Conservation (phyloP, 2,113 vertebrate species). For the Scytalopus superciliaris region DNA sequence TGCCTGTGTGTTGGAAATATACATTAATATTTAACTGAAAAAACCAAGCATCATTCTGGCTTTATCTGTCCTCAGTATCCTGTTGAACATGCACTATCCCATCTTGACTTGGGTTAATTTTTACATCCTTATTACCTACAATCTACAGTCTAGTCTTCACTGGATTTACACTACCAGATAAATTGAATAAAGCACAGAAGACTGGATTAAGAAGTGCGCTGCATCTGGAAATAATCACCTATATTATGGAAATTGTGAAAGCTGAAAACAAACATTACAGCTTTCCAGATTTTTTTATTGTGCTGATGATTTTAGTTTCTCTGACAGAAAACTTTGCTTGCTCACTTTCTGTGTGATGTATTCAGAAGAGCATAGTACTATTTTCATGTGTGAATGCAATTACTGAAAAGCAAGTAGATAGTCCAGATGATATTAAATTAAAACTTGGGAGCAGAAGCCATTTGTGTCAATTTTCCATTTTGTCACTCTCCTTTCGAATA, state of each 20-base stretch:
- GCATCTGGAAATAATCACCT: background rate
- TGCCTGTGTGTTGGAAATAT: background rate
- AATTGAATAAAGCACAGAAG: background rate
- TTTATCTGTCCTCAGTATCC: background rate
- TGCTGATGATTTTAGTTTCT: background rate
- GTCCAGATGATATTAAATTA: background rate
- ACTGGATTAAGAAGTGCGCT: background rate
- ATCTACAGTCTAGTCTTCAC: background rate
- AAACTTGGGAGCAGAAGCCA: background rate
- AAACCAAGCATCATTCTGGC: background rate
- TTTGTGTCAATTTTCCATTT: constrained; percentile 41
- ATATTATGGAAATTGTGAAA: constrained; percentile 8
- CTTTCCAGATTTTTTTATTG: background rate
- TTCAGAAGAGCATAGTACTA: background rate
- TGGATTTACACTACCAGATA: background rate
- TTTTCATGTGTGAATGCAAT: background rate
- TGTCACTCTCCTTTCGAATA: constrained; percentile 30
- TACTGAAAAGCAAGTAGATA: background rate
- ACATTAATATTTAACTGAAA: background rate
- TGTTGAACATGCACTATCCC: background rate
- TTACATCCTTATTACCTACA: background rate
- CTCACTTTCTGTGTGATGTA: background rate
- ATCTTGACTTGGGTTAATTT: background rate
- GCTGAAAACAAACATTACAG: background rate
- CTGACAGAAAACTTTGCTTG: background rate